Percentiles rank a stretch among this genome's conserved stretches.
Conservation (phyloP, 2,113 vertebrate species). For the Syngnathoides biaculeatus region DNA sequence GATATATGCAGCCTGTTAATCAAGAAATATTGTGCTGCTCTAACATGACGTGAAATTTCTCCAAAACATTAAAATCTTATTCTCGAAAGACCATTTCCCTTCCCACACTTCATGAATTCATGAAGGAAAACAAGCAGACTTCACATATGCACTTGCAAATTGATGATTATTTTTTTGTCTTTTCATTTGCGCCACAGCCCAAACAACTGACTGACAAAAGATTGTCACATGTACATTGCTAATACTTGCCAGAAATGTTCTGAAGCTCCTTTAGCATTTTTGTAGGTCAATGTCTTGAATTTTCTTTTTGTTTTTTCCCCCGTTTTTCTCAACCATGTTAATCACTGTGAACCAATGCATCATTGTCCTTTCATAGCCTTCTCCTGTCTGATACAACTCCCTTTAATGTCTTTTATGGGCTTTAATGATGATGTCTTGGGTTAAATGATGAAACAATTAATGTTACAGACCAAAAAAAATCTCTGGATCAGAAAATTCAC, state of each 20-base stretch:
- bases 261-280: background rate
- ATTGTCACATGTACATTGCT: background rate
- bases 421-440: slow-evolving; percentile 1
- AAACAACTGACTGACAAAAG: too few species aligned
- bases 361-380: background rate
- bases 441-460: background rate
- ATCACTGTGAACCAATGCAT: background rate
- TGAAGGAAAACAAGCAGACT: background rate
- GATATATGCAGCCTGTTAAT: background rate
- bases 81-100: background rate
- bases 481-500: background rate
- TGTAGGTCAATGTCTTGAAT: background rate
- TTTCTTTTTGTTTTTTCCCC: background rate
- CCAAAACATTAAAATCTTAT: background rate
- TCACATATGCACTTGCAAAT: background rate
- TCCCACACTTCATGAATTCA: background rate
- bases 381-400: background rate
- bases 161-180: background rate
- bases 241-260: background rate
- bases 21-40: background rate
- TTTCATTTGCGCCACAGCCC: too few species aligned
- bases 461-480: background rate
- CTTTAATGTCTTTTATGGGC: background rate
- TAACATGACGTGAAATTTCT: background rate
- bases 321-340: background rate